Base-by-base conservation (phyloP, 2,797 vertebrate species). In the Crenuchus spilurus region DNA sequence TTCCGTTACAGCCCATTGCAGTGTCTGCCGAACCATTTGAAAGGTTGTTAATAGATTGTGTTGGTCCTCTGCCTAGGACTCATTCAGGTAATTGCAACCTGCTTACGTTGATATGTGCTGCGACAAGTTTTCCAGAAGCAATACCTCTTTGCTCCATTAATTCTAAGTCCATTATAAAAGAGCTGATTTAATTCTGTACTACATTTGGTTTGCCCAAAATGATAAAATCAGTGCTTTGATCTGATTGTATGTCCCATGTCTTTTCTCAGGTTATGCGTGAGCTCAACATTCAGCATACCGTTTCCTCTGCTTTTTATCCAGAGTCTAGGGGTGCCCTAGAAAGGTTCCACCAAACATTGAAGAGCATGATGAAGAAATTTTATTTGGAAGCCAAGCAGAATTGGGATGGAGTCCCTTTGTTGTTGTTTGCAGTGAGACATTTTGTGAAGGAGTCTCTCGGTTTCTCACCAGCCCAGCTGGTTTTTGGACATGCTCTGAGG, bases 341-440 rank as follows among this genome's bases (percentile, higher is more conserved):
- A 28, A 2, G 11, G 1, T 31, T 55, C 24, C 24, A 30, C 28
- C 26, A 16, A 8, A 14, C 52, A 30, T 26, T 55, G 11, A 55
- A 30, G 14, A 55, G 14, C 28, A 30, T 55, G 52, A 30, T 28
- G 14, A 28, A 14, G 44, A 4, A 14, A n/a, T 48, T n/a, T n/a
- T 48, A n/a, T 48, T 6, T 48, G 16, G 44, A 48, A 20, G 20
- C 28, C 0, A n/a, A 18, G 0, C 48, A 37, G 10, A 28, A 57
- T 4, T 74, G 66, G 72, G 60, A 79, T 66, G 67, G 51, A 18
- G 7, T 73, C 9, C 64, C 74, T 8, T 26, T 70, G 1, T 10
- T 60, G 3, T 33, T 78, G 1, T 78, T 64, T 51, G 76, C 76
- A 13, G 14, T 42, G 14, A 2, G 64, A 5, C 70, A 78, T 24